These are phyloP conservation scores for Epinotia brunnichana DNA, from an alignment of 2,888 invertebrate species.

Conservation along the genomic window DNA sequence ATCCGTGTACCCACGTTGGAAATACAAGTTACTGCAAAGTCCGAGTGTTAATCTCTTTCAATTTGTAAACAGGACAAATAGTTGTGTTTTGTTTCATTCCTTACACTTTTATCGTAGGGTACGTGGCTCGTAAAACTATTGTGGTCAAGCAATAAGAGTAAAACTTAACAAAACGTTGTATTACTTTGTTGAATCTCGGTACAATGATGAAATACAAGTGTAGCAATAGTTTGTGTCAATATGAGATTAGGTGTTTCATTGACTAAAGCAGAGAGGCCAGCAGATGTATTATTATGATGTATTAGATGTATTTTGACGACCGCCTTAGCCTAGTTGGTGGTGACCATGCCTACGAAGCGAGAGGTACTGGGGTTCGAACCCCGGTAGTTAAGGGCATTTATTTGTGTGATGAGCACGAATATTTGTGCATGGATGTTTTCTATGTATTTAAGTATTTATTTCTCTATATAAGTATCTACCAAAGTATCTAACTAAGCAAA, in stretches of 20 bases:
- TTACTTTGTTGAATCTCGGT: slow-evolving; percentile 8
- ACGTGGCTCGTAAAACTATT: slow-evolving; percentile 28
- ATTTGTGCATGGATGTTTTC: no score
- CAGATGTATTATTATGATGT: no score
- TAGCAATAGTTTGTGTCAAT: background rate
- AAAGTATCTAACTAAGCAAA: no score
- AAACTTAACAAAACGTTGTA: slow-evolving; percentile 8
- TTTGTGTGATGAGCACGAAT: no score
- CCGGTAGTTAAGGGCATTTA: no score
- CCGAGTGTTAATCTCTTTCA: slow-evolving; percentile 59
- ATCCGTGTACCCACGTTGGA: slow-evolving; percentile 22
- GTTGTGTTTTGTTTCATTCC: slow-evolving; percentile 53
- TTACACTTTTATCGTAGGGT: slow-evolving; percentile 40
- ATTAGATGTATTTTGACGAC: no score
- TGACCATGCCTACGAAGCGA: no score
- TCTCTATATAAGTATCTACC: no score
- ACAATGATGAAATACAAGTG: background rate
- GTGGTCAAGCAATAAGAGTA: slow-evolving; percentile 22
- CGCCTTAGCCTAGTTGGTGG: no score
- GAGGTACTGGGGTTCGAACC: no score
- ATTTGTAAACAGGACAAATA: slow-evolving; percentile 61
- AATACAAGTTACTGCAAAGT: slow-evolving; percentile 49
- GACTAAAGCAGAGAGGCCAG: background rate
- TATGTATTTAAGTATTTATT: no score
- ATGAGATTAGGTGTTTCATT: background rate